phyloP scores from a whole-genome alignment of 2,113 vertebrate species.

The Trichomycterus rosablanca region DNA sequence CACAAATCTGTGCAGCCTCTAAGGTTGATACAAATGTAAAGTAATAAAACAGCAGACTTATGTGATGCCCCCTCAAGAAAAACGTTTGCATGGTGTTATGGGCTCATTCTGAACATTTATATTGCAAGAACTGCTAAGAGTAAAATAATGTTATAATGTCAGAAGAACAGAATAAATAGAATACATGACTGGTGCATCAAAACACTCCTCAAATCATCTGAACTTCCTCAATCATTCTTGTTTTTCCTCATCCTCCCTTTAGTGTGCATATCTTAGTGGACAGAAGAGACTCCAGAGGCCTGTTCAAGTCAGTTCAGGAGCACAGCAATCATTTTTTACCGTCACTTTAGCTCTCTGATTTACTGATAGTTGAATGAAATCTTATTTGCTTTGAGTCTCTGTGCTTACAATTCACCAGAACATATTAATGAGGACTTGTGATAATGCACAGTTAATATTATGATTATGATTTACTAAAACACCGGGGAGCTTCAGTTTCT shows the following conservation, averaged over 20 bases:
- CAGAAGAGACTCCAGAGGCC: constrained; percentile 3
- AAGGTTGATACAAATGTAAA: too few species aligned
- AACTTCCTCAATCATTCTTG: not conserved
- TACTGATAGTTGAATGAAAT: constrained; percentile 42
- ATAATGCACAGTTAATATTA: constrained; percentile 34
- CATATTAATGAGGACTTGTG: constrained; percentile 43
- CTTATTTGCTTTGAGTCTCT: constrained; percentile 38
- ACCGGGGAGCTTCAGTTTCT: constrained; percentile 31
- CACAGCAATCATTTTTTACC: constrained; percentile 22
- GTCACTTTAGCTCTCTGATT: constrained; percentile 41
- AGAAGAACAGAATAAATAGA: not conserved
- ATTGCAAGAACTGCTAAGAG: not conserved
- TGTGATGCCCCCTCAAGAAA: too few species aligned
- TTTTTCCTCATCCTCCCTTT: constrained; percentile 11
- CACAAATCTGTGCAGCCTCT: too few species aligned
- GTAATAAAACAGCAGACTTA: too few species aligned
- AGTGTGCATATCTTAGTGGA: not conserved
- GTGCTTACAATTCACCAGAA: constrained; percentile 10
- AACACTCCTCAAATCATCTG: not conserved
- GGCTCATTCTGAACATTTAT: not conserved
- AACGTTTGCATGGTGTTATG: not conserved
- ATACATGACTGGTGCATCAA: constrained; percentile 7
- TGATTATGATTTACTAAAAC: constrained; percentile 46
- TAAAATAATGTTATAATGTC: not conserved
- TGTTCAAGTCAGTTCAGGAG: not conserved